Base-by-base conservation (phyloP, 1,140 invertebrate species). In the Papilio machaon region DNA sequence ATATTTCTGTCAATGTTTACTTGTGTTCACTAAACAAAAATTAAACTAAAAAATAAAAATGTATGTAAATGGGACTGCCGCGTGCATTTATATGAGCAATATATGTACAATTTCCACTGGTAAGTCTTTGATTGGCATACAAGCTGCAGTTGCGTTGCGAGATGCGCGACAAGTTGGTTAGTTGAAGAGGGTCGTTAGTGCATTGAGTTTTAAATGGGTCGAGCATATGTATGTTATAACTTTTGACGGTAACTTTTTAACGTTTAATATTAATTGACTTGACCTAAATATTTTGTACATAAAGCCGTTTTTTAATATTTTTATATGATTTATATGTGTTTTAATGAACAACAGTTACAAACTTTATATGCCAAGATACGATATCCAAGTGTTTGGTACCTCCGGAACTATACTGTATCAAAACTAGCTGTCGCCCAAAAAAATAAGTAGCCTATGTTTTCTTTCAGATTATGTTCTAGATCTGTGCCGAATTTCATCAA, bases 151-250 rank as follows among this genome's bases (percentile, higher is more conserved):
- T 6, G 38, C 38, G 1, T 43, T 43, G 7, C 38, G 49, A 52
- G 49, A 17, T 52, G 15, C 54, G 52, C 52, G 17, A 0, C 38
- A 7, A 58, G 17, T n/a, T 0, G 54, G 17, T 8, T 58, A 19
- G n/a, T 30, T 19, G 54, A 8, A 58, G 19, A 58, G n/a, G n/a
- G n/a, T n/a, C 8, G 7, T 64, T 64, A 64, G 11, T 64, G 81
- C 80, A 82, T 81, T 81, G 80, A 85, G 82, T 83, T 84, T 35
- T 46, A 73, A 43, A 75, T 64, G 46, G 17, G 43, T 17, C 43
- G 43, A n/a, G 67, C 2, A 35, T 30, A 35, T 8, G n/a, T 30
- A 35, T 8, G n/a, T 49, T 74, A 8, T 49, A 46, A 46, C 46
- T 75, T 46, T n/a, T 9, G 7, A 43, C 73, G 8, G 70, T 30